Evolutionary conservation across 2,113 vertebrate genomes (phyloP).

Genomic region (Lagopus muta): DNA sequence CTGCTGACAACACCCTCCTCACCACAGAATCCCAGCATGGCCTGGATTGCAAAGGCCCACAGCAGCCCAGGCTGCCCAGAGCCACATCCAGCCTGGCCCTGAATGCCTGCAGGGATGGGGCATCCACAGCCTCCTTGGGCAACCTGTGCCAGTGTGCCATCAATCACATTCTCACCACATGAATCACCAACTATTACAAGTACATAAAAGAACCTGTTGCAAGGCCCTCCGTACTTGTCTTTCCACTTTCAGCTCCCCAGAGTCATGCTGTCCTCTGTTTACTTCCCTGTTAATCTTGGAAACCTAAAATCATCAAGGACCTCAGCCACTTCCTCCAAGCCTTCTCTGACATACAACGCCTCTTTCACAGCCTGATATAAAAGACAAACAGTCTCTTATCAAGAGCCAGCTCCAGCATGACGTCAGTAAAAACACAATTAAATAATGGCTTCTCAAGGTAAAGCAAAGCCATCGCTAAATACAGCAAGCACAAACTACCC

Average conservation of each 20-base stretch:
- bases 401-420: neutral
- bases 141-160: neutral
- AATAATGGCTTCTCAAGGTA: neutral
- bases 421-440: neutral
- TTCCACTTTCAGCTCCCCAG: neutral
- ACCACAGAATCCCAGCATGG: neutral
- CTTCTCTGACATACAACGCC: rapidly evolving
- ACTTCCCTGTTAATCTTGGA: neutral
- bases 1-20: neutral
- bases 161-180: neutral
- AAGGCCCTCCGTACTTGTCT: neutral
- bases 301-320: neutral
- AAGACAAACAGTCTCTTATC: neutral
- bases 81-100: too few species aligned
- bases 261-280: neutral
- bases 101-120: too few species aligned
- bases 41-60: too few species aligned
- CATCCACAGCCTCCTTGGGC: too few species aligned
- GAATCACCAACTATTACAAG: neutral
- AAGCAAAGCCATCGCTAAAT: neutral
- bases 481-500: neutral
- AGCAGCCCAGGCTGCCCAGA: too few species aligned
- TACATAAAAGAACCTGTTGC: neutral
- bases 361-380: neutral
- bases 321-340: neutral